Percentiles rank a stretch among this genome's conserved stretches.
Evolutionary conservation across 2,888 invertebrate species (phyloP).

Genomic region (Macaria notata): DNA sequence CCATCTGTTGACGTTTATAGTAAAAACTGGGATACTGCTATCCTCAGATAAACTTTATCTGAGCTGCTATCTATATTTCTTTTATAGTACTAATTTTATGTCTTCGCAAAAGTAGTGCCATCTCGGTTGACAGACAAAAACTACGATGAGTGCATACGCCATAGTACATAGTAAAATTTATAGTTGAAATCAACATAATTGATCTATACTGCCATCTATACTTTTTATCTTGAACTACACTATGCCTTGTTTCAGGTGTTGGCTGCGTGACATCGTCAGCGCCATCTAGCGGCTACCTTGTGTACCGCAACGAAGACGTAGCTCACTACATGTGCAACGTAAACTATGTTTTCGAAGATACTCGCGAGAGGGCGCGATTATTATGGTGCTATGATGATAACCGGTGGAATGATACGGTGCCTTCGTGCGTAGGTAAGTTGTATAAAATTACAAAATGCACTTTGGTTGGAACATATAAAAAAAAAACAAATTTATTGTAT

Average conservation of each 20-base stretch:
- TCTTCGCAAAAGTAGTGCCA: too few species aligned
- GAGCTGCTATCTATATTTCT: too few species aligned
- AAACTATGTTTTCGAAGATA: constrained; percentile 86
- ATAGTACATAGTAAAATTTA: too few species aligned
- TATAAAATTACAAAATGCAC: constrained; percentile 4
- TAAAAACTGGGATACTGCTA: too few species aligned
- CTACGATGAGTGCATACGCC: too few species aligned
- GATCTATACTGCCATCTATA: constrained; percentile 35
- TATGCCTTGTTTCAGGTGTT: constrained; percentile 74
- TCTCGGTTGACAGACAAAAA: too few species aligned
- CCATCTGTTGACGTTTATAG: constrained; percentile 6
- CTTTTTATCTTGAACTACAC: not conserved
- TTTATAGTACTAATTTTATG: too few species aligned
- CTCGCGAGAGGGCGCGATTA: constrained; percentile 81
- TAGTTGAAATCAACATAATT: not conserved
- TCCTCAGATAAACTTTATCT: too few species aligned
- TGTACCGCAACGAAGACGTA: constrained; percentile 84
- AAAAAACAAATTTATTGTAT: too few species aligned
- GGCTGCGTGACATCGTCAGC: constrained; percentile 85
- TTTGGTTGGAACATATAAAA: not conserved
- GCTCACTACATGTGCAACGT: constrained; percentile 87
- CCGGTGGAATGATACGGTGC: constrained; percentile 84
- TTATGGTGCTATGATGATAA: constrained; percentile 85
- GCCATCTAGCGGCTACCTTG: constrained; percentile 86
- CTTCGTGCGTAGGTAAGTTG: constrained; percentile 85